These are phyloP conservation scores for Cranoglanis bouderius DNA, from an alignment of 2,113 vertebrate species.

Conservation along the genomic window DNA sequence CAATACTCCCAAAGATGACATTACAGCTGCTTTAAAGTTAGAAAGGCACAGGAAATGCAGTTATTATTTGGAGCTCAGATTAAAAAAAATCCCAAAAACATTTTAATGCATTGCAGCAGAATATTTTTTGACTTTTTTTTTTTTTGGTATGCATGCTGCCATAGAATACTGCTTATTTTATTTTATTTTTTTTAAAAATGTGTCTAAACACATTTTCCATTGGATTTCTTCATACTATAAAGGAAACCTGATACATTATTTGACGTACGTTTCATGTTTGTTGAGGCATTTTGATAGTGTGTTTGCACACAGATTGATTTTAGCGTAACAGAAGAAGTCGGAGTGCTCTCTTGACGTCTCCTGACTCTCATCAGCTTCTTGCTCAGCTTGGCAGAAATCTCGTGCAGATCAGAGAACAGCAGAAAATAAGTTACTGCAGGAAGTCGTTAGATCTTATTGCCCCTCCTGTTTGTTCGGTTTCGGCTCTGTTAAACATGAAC, in stretches of 20 bases:
- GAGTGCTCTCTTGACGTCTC: slow-evolving; percentile 57
- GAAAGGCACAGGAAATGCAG: neutral
- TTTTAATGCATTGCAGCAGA: neutral
- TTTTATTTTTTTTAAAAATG: too few species aligned
- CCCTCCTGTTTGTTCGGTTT: neutral
- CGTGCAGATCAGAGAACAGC: slow-evolving; percentile 29
- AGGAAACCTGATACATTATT: neutral
- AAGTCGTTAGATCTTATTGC: neutral
- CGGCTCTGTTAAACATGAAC: neutral
- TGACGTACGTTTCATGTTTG: neutral
- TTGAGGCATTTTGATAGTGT: neutral
- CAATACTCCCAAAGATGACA: neutral
- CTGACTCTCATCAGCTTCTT: slow-evolving; percentile 60
- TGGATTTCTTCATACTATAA: neutral
- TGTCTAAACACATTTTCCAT: neutral
- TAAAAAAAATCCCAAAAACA: neutral
- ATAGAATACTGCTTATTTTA: neutral
- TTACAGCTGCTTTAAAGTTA: neutral
- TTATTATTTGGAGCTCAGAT: neutral
- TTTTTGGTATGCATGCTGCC: neutral
- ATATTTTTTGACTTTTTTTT: neutral
- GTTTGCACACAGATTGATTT: slow-evolving; percentile 34
- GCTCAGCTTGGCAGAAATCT: slow-evolving; percentile 17
- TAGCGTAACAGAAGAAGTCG: slow-evolving; percentile 52
- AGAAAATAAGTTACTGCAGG: neutral